phyloP scores from a whole-genome alignment of 2,888 invertebrate genomes.

The Phengaris alcon region DNA sequence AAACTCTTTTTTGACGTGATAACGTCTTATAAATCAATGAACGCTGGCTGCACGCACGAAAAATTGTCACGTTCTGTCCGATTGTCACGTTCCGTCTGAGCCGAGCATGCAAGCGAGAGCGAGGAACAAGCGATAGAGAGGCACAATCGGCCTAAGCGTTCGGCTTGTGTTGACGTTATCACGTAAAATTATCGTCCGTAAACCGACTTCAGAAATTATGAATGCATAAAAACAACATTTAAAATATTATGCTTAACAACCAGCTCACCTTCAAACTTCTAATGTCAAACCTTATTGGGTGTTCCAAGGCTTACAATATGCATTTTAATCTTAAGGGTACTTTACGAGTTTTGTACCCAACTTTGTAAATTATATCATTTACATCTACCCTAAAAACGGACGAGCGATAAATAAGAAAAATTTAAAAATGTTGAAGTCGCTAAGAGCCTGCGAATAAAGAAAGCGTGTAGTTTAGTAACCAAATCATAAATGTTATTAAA shows the following conservation, averaged over 20 bases:
- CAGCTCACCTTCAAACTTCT: slow-evolving; percentile 27
- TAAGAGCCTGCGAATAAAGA: neutral
- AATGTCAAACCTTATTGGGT: slow-evolving; percentile 22
- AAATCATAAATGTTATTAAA: too few relatives aligned
- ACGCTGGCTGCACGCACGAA: too few relatives aligned
- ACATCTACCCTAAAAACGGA: neutral
- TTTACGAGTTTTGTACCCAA: neutral
- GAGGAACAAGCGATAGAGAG: too few relatives aligned
- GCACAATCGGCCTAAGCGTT: too few relatives aligned
- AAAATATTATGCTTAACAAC: slow-evolving; percentile 7
- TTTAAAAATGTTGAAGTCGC: neutral
- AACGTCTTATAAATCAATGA: too few relatives aligned
- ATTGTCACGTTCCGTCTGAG: too few relatives aligned
- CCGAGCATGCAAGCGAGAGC: too few relatives aligned
- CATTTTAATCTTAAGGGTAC: slow-evolving; percentile 2
- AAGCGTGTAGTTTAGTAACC: too few relatives aligned
- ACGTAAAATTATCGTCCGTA: too few relatives aligned
- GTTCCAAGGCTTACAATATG: slow-evolving; percentile 14
- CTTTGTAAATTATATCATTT: neutral
- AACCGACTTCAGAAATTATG: neutral
- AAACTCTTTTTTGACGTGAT: too few relatives aligned
- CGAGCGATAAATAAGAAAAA: neutral
- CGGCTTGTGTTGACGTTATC: too few relatives aligned
- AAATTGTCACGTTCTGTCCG: too few relatives aligned
- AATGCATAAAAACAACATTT: slow-evolving; percentile 19